Percentiles rank a stretch among this genome's conserved stretches.
Evolutionary conservation across 2,888 invertebrate genomes (phyloP).

Genomic region (Chromoteleia sp.): DNA sequence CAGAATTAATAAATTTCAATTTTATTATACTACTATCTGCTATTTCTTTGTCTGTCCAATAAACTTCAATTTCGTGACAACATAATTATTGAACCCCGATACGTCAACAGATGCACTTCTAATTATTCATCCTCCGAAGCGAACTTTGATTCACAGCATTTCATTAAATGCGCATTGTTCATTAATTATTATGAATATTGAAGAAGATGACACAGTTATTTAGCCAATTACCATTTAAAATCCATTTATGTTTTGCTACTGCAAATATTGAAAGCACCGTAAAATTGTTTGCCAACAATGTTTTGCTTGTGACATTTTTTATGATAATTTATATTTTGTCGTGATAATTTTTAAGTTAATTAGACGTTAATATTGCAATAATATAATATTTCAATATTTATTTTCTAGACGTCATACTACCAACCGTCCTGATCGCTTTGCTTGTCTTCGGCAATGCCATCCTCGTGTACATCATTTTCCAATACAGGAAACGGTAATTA

Average conservation of each 20-base stretch:
- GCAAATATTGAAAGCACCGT: neutral
- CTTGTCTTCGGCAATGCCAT: constrained; percentile 90
- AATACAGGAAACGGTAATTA: constrained; percentile 88
- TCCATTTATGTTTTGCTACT: neutral
- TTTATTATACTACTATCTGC: too few relatives aligned
- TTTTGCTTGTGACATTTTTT: neutral
- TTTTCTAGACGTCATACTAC: constrained; percentile 89
- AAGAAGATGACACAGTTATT: constrained; percentile 48
- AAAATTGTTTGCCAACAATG: neutral
- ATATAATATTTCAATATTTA: constrained; percentile 4
- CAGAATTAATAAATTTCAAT: too few relatives aligned
- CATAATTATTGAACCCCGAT: constrained; percentile 16
- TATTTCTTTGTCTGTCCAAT: neutral
- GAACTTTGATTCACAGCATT: constrained; percentile 47
- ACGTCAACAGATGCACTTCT: constrained; percentile 12
- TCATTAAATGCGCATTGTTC: constrained; percentile 40
- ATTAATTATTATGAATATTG: constrained; percentile 35
- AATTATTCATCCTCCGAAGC: constrained; percentile 20
- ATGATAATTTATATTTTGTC: neutral
- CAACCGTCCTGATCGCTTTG: constrained; percentile 89
- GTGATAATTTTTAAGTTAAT: neutral
- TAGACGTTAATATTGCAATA: neutral
- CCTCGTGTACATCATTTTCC: constrained; percentile 90
- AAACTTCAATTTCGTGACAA: constrained; percentile 12
- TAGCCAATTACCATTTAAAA: constrained; percentile 28